These are phyloP conservation scores for Octonoba sinensis DNA, from an alignment of 2,888 invertebrate genomes.

Conservation along the genomic window DNA sequence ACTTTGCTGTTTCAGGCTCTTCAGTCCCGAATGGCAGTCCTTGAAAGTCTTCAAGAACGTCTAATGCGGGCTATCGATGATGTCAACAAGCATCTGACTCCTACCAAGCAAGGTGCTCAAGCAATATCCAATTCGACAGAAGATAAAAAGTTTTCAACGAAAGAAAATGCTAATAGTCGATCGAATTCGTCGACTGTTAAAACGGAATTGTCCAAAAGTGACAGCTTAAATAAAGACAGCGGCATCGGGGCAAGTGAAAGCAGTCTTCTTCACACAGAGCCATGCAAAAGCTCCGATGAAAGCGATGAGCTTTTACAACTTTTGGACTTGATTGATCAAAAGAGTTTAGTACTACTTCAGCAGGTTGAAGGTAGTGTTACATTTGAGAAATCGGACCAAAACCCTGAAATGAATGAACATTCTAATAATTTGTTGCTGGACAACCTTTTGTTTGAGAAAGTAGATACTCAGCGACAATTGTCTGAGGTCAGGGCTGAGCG, in stretches of 20 bases:
- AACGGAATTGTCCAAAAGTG: constrained; percentile 38
- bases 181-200: constrained; percentile 6
- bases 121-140: not conserved
- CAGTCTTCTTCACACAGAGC: constrained; percentile 22
- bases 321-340: constrained; percentile 59
- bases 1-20: constrained; percentile 37
- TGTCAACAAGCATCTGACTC: constrained; percentile 46
- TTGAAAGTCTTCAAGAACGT: constrained; percentile 55
- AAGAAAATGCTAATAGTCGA: not conserved
- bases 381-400: constrained; percentile 2
- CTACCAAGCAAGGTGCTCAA: constrained; percentile 8
- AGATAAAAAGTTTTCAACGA: constrained; percentile 26
- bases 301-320: constrained; percentile 56
- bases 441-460: constrained; percentile 46
- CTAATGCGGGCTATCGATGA: constrained; percentile 57
- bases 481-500: constrained; percentile 58
- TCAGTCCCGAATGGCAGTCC: constrained; percentile 59
- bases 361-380: constrained; percentile 33
- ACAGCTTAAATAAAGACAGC: constrained; percentile 63
- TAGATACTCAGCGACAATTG: constrained; percentile 49
- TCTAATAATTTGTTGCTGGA: constrained; percentile 32
- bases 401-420: constrained; percentile 15
- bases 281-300: constrained; percentile 3
- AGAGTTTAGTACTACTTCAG: constrained; percentile 40
- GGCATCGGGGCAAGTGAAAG: constrained; percentile 54